Percentiles rank a stretch among this genome's conserved stretches.
These are phyloP conservation scores for Zaprionus obscuricornis DNA, from an alignment of 2,888 invertebrate species.

Conservation along the genomic window DNA sequence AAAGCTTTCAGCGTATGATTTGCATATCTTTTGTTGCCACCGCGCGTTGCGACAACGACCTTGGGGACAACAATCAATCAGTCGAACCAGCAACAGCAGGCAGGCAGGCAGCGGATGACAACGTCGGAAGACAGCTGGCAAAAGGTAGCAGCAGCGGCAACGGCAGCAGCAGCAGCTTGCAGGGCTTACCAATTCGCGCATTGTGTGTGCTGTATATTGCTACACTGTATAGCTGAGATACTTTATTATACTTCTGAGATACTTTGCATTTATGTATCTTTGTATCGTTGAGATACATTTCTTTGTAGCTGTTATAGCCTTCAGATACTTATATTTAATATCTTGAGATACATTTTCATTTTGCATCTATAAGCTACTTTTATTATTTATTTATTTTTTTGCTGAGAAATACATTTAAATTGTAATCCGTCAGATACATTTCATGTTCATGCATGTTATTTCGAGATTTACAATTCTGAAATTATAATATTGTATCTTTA, in stretches of 20 bases:
- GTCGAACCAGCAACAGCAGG: conserved; percentile 23
- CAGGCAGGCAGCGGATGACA: neutral
- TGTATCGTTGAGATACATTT: conserved; percentile 24
- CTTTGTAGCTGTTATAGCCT: too few species aligned
- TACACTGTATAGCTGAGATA: too few species aligned
- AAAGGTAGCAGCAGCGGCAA: conserved; percentile 42
- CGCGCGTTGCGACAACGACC: conserved; percentile 47
- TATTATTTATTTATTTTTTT: too few species aligned
- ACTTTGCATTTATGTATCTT: too few species aligned
- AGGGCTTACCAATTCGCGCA: conserved; percentile 45
- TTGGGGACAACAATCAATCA: conserved; percentile 44
- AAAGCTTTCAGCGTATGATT: conserved; percentile 41
- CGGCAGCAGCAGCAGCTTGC: conserved; percentile 30
- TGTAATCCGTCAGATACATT: too few species aligned
- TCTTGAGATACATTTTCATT: too few species aligned
- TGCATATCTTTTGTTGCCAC: conserved; percentile 65
- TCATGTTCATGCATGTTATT: too few species aligned
- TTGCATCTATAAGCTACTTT: too few species aligned
- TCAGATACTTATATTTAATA: too few species aligned
- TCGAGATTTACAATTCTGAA: too few species aligned
- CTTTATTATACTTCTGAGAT: conserved; percentile 32
- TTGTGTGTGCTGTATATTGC: conserved; percentile 4
- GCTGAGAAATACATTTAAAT: too few species aligned
- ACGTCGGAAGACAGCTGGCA: conserved; percentile 25
- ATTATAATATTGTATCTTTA: too few species aligned